phyloP scores from a whole-genome alignment of 2,113 vertebrate genomes.

The Cottus gobio region DNA sequence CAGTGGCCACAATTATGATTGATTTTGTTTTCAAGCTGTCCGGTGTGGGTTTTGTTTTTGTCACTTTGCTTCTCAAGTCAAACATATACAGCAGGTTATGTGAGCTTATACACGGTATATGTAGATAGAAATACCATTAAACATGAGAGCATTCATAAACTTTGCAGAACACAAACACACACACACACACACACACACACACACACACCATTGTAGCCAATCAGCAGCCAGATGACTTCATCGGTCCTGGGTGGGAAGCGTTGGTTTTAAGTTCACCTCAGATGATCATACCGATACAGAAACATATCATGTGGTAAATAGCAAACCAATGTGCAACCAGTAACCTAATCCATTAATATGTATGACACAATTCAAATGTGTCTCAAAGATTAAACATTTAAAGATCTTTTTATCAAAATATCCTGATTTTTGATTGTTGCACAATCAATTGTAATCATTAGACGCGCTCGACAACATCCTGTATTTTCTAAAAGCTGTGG shows the following conservation, averaged over 20 bases:
- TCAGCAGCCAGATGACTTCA: conserved; percentile 45
- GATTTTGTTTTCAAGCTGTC: neutral
- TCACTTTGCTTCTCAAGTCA: neutral
- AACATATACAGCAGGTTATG: neutral
- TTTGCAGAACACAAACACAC: neutral
- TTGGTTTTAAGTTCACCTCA: conserved; percentile 25
- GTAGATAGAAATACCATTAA: neutral
- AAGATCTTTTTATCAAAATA: too few relatives aligned
- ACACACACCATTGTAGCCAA: conserved; percentile 13
- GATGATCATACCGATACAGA: neutral
- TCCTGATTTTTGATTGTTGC: too few relatives aligned
- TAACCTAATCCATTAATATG: neutral
- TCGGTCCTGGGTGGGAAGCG: conserved; percentile 13
- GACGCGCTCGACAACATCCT: too few relatives aligned
- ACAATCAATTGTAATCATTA: too few relatives aligned
- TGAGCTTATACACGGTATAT: neutral
- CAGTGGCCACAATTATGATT: neutral
- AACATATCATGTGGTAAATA: neutral
- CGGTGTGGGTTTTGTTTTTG: neutral
- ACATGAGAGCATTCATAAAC: conserved; percentile 7
- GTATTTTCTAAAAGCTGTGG: neutral
- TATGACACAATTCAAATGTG: neutral
- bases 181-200: neutral
- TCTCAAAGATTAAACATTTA: neutral
- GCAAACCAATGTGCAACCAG: neutral